Conservation (phyloP, 2,113 vertebrate species). For the Sminthopsis crassicaudata region DNA sequence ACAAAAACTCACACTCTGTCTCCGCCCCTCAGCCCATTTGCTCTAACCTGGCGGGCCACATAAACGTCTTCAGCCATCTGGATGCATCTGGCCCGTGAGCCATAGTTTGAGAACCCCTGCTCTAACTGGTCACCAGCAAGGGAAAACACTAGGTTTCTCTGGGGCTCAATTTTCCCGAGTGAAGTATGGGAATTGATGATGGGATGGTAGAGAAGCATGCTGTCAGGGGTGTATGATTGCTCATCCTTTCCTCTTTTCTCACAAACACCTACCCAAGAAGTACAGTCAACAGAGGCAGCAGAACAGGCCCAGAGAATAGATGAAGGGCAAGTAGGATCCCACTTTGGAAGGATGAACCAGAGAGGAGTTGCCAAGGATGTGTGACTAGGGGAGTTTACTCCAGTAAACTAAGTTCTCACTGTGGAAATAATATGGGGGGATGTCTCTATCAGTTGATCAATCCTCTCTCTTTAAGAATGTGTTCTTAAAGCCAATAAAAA, state of each 20-base stretch:
- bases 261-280: neutral
- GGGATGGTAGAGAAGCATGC: neutral
- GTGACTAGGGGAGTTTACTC: neutral
- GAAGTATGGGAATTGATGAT: neutral
- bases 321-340: neutral
- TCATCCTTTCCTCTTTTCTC: neutral
- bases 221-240: neutral
- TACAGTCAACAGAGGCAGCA: neutral
- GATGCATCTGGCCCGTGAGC: too few relatives aligned
- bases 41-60: too few relatives aligned
- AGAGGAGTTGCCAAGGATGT: neutral
- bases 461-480: neutral
- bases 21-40: too few relatives aligned
- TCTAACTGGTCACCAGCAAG: neutral
- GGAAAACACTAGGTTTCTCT: neutral
- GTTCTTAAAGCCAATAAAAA: too few relatives aligned
- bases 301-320: neutral
- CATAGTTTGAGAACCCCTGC: too few relatives aligned
- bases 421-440: neutral
- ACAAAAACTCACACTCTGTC: too few relatives aligned
- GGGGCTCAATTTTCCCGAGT: neutral
- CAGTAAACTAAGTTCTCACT: neutral
- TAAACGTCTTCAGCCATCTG: too few relatives aligned
- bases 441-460: neutral
- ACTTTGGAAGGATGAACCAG: neutral